Base-by-base conservation (phyloP, 2,113 vertebrate genomes). In the Thomomys bottae region DNA sequence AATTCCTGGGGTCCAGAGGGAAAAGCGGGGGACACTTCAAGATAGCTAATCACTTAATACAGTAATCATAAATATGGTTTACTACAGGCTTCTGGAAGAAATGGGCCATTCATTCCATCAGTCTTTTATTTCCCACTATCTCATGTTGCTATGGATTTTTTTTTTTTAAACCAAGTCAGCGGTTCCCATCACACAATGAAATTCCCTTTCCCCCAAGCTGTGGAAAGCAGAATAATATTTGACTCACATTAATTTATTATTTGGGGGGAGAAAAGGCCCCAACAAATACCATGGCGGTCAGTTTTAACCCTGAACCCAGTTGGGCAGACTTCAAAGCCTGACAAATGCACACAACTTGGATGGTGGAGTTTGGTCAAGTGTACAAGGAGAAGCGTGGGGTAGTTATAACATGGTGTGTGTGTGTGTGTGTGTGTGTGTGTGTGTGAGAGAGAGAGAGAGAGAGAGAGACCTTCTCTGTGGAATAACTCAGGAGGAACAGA, bases 61-160 rank as follows among this genome's bases (percentile, higher is more conserved):
- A 78, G 88, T 76, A 92, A 82, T 87, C 94, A 92, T 89, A 84
- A 94, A 92, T 90, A 90, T 34, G 86, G 83, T 87, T 94, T 94
- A 88, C 83, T 84, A 87, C 63, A 75, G 72, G 84, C 77, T 57
- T 49, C 3, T 0, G 57, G 40, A 87, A 10, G 18, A 94, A 87
- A 90, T 85, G 86, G 81, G 63, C n/a, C 49, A 38, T 23, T 87
- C 72, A 64, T 78, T 94, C 67, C 92, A 70, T 88, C 87, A 87
- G 92, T 84, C 88, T 95, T 95, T 95, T 92, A 78, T 90, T 94
- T 96, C 90, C 87, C 32, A 87, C 84, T 73, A 85, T 88, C 88
- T 95, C 93, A 90, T 95, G 88, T 94, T 95, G 93, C 80, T 93
- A 96, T 93, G 92, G 96, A 96, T 91, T 94, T 95, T 93, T 95